phyloP scores from a whole-genome alignment of 2,797 vertebrate species.

The Microctenopoma steveboyesi region DNA sequence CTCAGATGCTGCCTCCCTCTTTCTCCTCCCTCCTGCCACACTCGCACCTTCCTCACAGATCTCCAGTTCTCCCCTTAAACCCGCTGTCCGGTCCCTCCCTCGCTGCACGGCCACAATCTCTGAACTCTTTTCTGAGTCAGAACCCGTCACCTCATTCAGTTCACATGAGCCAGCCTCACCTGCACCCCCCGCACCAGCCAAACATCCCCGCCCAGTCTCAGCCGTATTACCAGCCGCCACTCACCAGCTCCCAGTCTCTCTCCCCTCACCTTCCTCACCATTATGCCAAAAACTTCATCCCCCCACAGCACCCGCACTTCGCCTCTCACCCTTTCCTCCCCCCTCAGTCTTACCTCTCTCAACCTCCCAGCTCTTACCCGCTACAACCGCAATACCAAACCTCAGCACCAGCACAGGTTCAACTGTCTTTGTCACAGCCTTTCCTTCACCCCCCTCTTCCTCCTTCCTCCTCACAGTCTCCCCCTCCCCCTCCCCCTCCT shows the following conservation, averaged over 20 bases:
- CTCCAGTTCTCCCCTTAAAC: constrained; percentile 41
- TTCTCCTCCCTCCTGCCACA: constrained; percentile 52
- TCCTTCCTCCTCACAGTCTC: constrained; percentile 17
- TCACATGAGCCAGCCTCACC: constrained; percentile 58
- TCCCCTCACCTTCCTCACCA: constrained; percentile 56
- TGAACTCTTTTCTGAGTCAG: constrained; percentile 60
- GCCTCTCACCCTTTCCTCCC: constrained; percentile 66
- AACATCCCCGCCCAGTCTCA: constrained; percentile 55
- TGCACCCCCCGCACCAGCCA: constrained; percentile 34
- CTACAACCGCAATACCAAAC: constrained; percentile 62
- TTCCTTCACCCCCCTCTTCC: constrained; percentile 51
- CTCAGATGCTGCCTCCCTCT: constrained; percentile 65
- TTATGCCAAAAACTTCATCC: constrained; percentile 66
- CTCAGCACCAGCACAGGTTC: constrained; percentile 34
- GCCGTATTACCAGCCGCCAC: constrained; percentile 69
- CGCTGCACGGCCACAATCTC: constrained; percentile 30
- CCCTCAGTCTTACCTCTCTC: constrained; percentile 55
- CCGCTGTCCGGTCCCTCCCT: constrained; percentile 13
- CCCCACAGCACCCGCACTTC: constrained; percentile 62
- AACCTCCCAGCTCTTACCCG: constrained; percentile 46
- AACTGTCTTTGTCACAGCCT: constrained; percentile 33
- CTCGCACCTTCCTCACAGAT: constrained; percentile 55
- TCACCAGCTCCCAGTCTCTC: constrained; percentile 73
- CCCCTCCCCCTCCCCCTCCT: constrained; percentile 37
- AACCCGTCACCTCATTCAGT: constrained; percentile 19